Base-by-base conservation (phyloP, 2,797 vertebrate species). In the Bradypodion ventrale region DNA sequence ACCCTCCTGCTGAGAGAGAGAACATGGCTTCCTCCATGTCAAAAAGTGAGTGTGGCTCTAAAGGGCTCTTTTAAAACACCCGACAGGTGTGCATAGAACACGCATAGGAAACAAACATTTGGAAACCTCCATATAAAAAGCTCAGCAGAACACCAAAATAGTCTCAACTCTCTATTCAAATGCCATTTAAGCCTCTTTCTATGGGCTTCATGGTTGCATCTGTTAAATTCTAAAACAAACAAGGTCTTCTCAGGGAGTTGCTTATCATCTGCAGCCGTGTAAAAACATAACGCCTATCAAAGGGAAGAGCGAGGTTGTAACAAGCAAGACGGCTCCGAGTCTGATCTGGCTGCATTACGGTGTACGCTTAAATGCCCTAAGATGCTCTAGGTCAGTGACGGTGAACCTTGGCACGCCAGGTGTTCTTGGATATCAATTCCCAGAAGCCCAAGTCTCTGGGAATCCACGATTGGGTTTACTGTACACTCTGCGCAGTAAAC, bases 171-270 rank as follows among this genome's bases (percentile, higher is more conserved):
- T 62, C 65, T 85, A 13, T 88, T 89, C 90, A 56, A 83, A 82
- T 88, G 85, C 90, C 75, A 0, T 87, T 89, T 87, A 91, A 93
- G 87, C 86, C 0, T 75, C 5, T 79, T 77, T 75, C 79, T 42
- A 68, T 35, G 83, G 77, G 72, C 40, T 56, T 32, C 7, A 1
- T 60, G 29, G 4, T 69, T 76, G 29, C 1, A 5, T 77, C 4
- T 1, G 0, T 7, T n/a, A 62, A 42, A 3, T 52, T 44, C 79
- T 75, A 84, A 92, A 83, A 84, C 16, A 80, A 89, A 87, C 2
- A 74, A 85, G 81, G 87, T 88, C 74, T 81, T 89, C 75, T 85
- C 87, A 90, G 91, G 83, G 87, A 90, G 85, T 70, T 23, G 83
- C 66, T 78, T 79, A 85, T 85, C 89, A 88, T 83, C 83, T 89